These are phyloP conservation scores for Sarcophaga caerulescens DNA, from an alignment of 2,888 invertebrate genomes.

Conservation along the genomic window DNA sequence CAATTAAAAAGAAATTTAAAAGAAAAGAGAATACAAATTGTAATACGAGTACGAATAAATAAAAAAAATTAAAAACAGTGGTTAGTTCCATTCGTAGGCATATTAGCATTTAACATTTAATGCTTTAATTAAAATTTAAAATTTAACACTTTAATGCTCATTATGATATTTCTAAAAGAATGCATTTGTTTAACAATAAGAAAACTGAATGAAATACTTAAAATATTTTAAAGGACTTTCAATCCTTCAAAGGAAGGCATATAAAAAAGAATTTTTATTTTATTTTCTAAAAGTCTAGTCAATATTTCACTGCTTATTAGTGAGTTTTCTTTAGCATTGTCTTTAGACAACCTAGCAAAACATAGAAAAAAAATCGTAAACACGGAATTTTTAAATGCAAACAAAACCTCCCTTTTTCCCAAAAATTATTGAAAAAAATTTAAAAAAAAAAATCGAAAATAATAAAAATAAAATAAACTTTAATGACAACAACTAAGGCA, in stretches of 20 bases:
- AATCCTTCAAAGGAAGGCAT: too few relatives aligned
- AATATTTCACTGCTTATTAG: conserved; percentile 39
- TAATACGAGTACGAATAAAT: too few relatives aligned
- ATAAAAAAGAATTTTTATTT: too few relatives aligned
- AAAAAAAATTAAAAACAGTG: too few relatives aligned
- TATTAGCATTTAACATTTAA: too few relatives aligned
- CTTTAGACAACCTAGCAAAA: background rate
- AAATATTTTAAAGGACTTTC: too few relatives aligned
- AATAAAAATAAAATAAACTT: conserved; percentile 32
- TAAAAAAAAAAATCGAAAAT: background rate
- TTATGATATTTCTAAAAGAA: background rate
- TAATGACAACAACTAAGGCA: conserved; percentile 37
- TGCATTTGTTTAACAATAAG: too few relatives aligned
- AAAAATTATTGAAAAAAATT: conserved; percentile 53
- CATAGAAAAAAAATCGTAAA: background rate
- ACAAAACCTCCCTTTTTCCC: conserved; percentile 10
- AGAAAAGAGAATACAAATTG: background rate
- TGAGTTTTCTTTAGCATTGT: background rate
- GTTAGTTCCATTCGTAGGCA: background rate
- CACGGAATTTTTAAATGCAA: background rate
- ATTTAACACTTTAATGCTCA: background rate
- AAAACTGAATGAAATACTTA: too few relatives aligned
- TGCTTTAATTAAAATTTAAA: too few relatives aligned
- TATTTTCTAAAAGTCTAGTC: conserved; percentile 14
- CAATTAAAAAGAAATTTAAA: conserved; percentile 29